These are phyloP conservation scores for Carlito syrichta DNA, from an alignment of 2,113 vertebrate genomes.

Conservation along the genomic window DNA sequence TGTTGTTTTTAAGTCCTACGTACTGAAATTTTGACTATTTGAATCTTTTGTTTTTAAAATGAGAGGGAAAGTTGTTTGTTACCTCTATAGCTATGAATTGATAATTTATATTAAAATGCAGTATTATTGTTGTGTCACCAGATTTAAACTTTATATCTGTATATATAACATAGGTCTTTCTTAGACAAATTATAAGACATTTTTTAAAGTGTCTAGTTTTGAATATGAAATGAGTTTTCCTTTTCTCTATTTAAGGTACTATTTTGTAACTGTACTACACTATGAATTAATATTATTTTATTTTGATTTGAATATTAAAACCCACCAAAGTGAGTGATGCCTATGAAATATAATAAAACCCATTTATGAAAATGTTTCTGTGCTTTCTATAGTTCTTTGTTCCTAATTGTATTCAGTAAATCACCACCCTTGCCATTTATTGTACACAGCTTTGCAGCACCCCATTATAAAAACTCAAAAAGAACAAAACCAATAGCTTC, in stretches of 20 bases:
- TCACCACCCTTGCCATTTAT: constrained; percentile 57
- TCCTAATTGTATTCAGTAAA: constrained; percentile 76
- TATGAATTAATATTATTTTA: constrained; percentile 66
- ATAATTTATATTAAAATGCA: constrained; percentile 7
- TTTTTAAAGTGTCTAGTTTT: neutral
- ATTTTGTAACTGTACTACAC: neutral
- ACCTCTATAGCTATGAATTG: neutral
- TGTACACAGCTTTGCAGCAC: constrained; percentile 11
- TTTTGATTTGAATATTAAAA: constrained; percentile 78
- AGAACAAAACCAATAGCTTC: neutral
- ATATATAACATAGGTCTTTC: neutral
- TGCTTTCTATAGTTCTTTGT: constrained; percentile 86
- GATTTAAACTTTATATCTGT: constrained; percentile 20
- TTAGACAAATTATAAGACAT: neutral
- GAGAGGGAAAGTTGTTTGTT: neutral
- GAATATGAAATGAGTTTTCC: neutral
- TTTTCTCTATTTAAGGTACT: neutral
- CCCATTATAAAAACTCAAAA: neutral
- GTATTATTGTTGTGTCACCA: neutral
- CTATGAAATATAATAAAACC: constrained; percentile 86
- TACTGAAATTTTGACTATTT: constrained; percentile 24
- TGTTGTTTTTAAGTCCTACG: neutral
- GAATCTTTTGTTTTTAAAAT: constrained; percentile 40
- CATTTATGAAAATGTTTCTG: constrained; percentile 84
- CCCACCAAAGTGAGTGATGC: constrained; percentile 79